Evolutionary conservation across 2,888 invertebrate genomes (phyloP).

Genomic region (Drosophila cognata): DNA sequence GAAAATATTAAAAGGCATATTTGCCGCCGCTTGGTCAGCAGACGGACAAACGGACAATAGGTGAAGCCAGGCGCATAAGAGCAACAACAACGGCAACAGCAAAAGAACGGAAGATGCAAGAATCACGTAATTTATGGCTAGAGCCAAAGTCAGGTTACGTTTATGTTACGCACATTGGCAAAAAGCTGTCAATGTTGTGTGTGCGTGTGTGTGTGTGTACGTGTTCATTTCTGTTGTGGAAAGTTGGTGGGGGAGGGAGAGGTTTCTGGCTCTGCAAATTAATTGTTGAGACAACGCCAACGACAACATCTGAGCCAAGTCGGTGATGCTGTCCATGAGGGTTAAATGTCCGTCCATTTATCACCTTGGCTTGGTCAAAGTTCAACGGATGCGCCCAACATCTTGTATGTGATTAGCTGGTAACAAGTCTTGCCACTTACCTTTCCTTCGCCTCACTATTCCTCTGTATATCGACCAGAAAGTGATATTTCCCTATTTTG

Average conservation of each 20-base stretch:
- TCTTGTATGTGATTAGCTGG: slow-evolving; percentile 31
- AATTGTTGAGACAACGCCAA: slow-evolving; percentile 69
- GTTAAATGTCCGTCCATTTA: slow-evolving; percentile 68
- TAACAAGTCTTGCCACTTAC: slow-evolving; percentile 27
- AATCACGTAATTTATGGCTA: slow-evolving; percentile 55
- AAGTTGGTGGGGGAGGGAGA: not conserved
- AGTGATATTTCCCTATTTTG: not conserved
- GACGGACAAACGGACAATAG: slow-evolving; percentile 23
- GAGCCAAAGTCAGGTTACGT: slow-evolving; percentile 32
- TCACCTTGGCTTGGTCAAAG: slow-evolving; percentile 56
- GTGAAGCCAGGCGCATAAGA: slow-evolving; percentile 20
- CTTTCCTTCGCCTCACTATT: not conserved
- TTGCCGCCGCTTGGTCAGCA: slow-evolving; percentile 73
- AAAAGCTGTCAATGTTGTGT: slow-evolving; percentile 38
- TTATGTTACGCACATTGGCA: slow-evolving; percentile 27
- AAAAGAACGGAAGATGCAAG: slow-evolving; percentile 55
- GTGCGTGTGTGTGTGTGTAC: slow-evolving; percentile 11
- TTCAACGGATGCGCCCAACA: slow-evolving; percentile 41
- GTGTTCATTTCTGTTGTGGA: slow-evolving; percentile 4
- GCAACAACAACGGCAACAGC: slow-evolving; percentile 40
- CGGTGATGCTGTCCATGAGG: slow-evolving; percentile 14
- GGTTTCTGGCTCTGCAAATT: slow-evolving; percentile 55
- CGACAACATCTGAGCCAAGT: slow-evolving; percentile 41
- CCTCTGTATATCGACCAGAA: not conserved
- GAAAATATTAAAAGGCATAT: slow-evolving; percentile 74